Evolutionary conservation across 1,140 invertebrate genomes (phyloP).

Genomic region (Plodia interpunctella): DNA sequence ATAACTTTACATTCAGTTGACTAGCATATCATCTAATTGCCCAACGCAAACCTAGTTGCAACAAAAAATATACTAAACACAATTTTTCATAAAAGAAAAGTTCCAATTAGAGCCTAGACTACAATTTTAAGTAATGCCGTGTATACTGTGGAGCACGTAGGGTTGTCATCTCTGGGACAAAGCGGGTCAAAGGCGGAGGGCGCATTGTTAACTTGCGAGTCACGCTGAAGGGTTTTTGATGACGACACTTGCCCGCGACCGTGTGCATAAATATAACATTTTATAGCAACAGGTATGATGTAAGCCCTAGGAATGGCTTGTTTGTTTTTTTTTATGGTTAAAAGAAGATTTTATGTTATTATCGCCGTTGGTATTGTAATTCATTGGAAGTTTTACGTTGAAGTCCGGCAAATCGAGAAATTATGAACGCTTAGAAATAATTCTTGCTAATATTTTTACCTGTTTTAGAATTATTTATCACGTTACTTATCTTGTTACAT

Average conservation of each 20-base stretch:
- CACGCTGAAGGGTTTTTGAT: slow-evolving; percentile 61
- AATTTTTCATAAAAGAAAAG: not conserved
- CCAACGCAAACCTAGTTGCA: no score
- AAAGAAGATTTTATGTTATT: no score
- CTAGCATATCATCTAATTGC: no score
- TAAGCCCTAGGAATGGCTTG: not conserved
- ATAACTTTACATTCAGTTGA: no score
- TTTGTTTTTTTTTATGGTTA: not conserved
- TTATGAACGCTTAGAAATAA: no score
- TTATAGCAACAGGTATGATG: slow-evolving; percentile 11
- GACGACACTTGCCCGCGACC: slow-evolving; percentile 39
- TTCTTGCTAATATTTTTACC: no score
- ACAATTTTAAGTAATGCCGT: slow-evolving; percentile 6
- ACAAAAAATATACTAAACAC: no score
- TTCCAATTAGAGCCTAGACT: not conserved
- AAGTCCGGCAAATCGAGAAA: no score
- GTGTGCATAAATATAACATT: slow-evolving; percentile 18
- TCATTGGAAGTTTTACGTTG: no score
- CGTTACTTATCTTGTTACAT: no score
- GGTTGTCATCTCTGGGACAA: slow-evolving; percentile 54
- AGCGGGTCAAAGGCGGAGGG: slow-evolving; percentile 63
- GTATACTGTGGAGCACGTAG: not conserved
- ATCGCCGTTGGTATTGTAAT: no score
- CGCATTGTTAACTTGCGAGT: slow-evolving; percentile 66
- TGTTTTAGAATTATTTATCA: no score